phyloP scores from a whole-genome alignment of 2,113 vertebrate species.

The Eupsittula cactorum region DNA sequence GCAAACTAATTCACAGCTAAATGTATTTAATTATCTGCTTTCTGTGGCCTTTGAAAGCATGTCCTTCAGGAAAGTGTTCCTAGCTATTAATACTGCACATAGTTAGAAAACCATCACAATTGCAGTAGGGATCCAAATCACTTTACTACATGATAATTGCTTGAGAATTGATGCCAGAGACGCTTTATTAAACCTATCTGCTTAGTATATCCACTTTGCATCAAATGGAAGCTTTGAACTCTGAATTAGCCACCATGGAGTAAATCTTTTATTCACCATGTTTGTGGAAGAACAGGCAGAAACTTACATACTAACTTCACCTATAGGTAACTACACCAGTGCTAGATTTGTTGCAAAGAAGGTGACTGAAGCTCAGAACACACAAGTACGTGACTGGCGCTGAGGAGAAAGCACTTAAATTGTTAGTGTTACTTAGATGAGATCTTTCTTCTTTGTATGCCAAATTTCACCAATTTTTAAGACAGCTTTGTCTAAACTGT shows the following conservation, averaged over 20 bases:
- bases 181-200: background rate
- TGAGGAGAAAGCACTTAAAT: background rate
- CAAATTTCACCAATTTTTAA: background rate
- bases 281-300: background rate
- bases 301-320: background rate
- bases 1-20: background rate
- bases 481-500: background rate
- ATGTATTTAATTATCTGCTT: background rate
- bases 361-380: background rate
- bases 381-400: background rate
- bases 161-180: background rate
- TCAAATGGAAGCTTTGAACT: background rate
- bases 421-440: background rate
- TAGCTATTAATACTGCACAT: background rate
- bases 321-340: background rate
- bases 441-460: background rate
- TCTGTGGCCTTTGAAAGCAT: background rate
- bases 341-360: background rate
- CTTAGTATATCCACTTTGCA: background rate
- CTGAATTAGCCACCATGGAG: background rate
- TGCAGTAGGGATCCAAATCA: background rate
- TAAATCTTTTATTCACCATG: background rate
- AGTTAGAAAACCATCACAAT: background rate
- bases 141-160: background rate
- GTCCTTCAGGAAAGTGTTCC: slow-evolving; percentile 1